Base-by-base conservation (phyloP, 2,888 invertebrate genomes). In the Ceramica pisi region DNA sequence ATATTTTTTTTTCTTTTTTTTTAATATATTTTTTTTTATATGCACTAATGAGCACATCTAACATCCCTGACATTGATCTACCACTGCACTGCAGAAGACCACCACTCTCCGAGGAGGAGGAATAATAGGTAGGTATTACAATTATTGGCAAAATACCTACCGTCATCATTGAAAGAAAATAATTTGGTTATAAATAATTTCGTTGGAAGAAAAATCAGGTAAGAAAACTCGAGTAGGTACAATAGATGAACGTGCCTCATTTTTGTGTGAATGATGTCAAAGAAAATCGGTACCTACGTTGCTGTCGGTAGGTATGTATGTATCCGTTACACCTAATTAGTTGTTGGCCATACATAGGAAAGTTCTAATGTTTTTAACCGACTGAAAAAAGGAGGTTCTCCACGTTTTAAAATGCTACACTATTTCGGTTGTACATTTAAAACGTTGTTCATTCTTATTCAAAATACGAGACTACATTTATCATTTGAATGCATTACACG, bases 401-500 rank as follows among this genome's bases (percentile, higher is more conserved):
- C 4, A 12, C 56, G 10, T 26, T 62, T 59, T 76, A 48, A 62
- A 55, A 75, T 63, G 64, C 38, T 6, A 12, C 44, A 16, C 31
- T 26, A 46, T 75, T 41, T n/a, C n/a, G 19, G 41, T 51, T 63
- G 55, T 56, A 60, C 60, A 51, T 63, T 51, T 64, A 67, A 70
- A 66, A 57, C 21, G 14, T 21, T 63, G 63, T 56, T 80, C 59
- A 75, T 70, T 56, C 57, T 61, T 64, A 64, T 67, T 62, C 67
- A 66, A 62, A 78, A 68, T 67, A 68, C 60, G 26, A 72, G 71
- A 72, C 62, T 74, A 75, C 63, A 67, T 71, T 72, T 66, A 64
- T 67, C 61, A 67, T 70, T 80, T 73, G 60, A 72, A 74, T 75
- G 56, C 60, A 68, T 70, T 69, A 81, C 48, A 71, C 56, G 55